These are phyloP conservation scores for Decapterus maruadsi DNA, from an alignment of 2,797 vertebrate genomes.

Conservation along the genomic window DNA sequence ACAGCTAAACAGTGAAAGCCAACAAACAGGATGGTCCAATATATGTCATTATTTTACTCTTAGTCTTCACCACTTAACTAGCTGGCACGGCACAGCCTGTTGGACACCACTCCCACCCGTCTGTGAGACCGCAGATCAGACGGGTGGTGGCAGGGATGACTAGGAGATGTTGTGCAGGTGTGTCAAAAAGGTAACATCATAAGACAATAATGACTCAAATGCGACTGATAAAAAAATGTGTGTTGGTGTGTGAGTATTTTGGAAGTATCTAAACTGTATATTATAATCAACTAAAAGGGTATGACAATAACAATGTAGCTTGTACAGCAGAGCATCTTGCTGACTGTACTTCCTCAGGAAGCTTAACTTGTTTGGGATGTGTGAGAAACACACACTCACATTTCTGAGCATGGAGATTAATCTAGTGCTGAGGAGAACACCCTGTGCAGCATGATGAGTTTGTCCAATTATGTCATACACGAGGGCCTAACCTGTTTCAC, in stretches of 20 bases:
- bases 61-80: not conserved
- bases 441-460: not conserved
- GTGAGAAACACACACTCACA: conserved; percentile 10
- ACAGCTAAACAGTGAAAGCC: not conserved
- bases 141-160: conserved; percentile 4
- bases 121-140: conserved; percentile 8
- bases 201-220: not conserved
- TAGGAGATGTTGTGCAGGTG: not conserved
- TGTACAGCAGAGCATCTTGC: not conserved
- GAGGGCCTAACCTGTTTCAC: not conserved
- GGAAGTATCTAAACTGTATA: not conserved
- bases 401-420: not conserved
- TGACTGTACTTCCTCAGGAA: conserved; percentile 29
- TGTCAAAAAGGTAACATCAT: not conserved
- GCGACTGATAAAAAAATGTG: not conserved
- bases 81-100: conserved; percentile 23
- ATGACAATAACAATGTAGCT: not conserved
- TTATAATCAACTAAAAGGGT: not conserved
- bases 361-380: conserved; percentile 1
- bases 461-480: not conserved
- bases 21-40: not conserved
- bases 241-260: not conserved
- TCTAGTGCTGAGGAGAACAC: not conserved
- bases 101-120: not conserved
- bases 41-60: not conserved